Percentiles rank a stretch among this genome's conserved stretches.
Evolutionary conservation across 2,797 vertebrate genomes (phyloP).

Genomic region (Notoglanidium macrostoma): DNA sequence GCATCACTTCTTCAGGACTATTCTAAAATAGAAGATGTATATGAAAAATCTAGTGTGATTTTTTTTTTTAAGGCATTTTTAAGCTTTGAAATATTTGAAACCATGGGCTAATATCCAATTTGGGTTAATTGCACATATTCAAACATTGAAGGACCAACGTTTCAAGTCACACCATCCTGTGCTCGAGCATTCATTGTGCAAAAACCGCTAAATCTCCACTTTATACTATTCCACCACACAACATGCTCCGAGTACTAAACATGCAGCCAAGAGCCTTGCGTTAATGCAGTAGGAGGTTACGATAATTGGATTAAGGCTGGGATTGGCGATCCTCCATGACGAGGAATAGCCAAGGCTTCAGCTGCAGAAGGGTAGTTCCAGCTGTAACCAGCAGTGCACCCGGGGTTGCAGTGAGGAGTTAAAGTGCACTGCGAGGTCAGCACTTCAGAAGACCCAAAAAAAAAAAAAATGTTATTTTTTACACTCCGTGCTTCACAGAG

Average conservation of each 20-base stretch:
- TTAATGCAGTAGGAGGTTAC: slow-evolving; percentile 7
- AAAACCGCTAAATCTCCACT: neutral
- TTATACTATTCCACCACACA: neutral
- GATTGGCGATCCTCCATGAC: neutral
- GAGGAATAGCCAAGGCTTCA: neutral
- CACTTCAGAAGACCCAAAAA: slow-evolving; percentile 50
- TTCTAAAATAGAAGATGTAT: too few species aligned
- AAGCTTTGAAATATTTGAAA: neutral
- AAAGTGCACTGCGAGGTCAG: slow-evolving; percentile 48
- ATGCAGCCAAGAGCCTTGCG: neutral
- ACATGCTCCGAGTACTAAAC: neutral
- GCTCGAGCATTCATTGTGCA: neutral
- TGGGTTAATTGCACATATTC: neutral
- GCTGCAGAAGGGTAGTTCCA: neutral
- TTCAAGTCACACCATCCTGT: neutral
- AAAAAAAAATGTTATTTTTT: slow-evolving; percentile 38
- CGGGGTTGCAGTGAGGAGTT: slow-evolving; percentile 28
- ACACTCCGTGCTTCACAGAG: slow-evolving; percentile 37
- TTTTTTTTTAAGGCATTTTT: neutral
- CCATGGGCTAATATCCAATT: neutral
- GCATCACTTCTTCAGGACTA: neutral
- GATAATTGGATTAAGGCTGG: neutral
- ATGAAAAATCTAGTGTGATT: neutral
- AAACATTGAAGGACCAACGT: neutral
- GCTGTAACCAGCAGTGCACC: slow-evolving; percentile 25